Percentiles rank a stretch among this genome's conserved stretches.
These are phyloP conservation scores for Palythoa caribaeorum DNA, from an alignment of 92 coral and sea anemone species.

Conservation along the genomic window DNA sequence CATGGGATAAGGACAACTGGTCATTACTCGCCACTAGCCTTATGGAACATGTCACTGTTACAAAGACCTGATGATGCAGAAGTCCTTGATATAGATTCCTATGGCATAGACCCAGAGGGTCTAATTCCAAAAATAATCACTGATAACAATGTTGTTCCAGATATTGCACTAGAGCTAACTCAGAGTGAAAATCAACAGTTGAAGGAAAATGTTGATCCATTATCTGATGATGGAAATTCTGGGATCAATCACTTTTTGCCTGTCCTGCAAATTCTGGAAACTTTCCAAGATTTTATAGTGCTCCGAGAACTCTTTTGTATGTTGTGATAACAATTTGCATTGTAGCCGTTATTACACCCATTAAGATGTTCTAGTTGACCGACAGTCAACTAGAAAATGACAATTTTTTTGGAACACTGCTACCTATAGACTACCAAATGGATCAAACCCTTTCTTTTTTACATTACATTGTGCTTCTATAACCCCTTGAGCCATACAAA, in stretches of 20 bases:
- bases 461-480: background rate
- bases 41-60: slow-evolving; percentile 32
- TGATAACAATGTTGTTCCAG: no score
- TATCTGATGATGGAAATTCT: no score
- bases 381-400: slow-evolving; percentile 5
- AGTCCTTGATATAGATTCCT: no score
- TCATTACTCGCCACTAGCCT: slow-evolving; percentile 60
- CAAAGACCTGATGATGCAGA: no score
- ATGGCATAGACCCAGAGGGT: no score
- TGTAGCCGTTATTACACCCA: background rate
- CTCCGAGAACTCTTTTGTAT: background rate
- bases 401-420: background rate
- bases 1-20: slow-evolving; percentile 65
- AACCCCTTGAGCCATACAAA: background rate
- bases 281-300: background rate
- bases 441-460: slow-evolving; percentile 13
- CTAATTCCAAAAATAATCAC: no score
- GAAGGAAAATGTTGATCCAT: no score
- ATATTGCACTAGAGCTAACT: no score
- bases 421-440: background rate
- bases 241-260: no score
- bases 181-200: no score
- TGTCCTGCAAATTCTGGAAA: no score
- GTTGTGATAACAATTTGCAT: slow-evolving; percentile 4
- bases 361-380: background rate